These are phyloP conservation scores for Clanis bilineata DNA, from an alignment of 2,888 invertebrate species.

Conservation along the genomic window DNA sequence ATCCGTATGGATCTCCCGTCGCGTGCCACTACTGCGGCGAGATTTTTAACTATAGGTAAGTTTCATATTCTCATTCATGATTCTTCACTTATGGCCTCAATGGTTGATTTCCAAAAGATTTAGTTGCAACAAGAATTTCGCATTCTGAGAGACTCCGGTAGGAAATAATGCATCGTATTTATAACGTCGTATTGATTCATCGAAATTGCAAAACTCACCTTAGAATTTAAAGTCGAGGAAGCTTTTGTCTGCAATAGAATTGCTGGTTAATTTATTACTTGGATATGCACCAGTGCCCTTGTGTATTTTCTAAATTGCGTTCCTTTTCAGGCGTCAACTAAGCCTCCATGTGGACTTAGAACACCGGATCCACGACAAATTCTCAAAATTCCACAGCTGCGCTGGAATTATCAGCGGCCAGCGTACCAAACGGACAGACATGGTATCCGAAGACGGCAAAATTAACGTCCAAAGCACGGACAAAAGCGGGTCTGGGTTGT, in stretches of 20 bases:
- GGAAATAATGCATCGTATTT: too few species aligned
- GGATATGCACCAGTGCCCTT: not conserved
- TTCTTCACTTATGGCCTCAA: too few species aligned
- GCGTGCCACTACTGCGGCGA: conserved; percentile 61
- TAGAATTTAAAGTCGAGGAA: too few species aligned
- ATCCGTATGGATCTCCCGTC: conserved; percentile 27
- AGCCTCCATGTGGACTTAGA: conserved; percentile 59
- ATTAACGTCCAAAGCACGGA: conserved; percentile 38
- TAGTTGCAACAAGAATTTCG: too few species aligned
- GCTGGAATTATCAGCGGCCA: conserved; percentile 43
- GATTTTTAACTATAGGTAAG: conserved; percentile 53
- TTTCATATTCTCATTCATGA: too few species aligned
- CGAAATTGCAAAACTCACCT: too few species aligned
- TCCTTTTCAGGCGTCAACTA: conserved; percentile 54
- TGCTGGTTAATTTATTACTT: too few species aligned
- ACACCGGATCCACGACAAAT: conserved; percentile 52
- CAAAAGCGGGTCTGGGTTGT: conserved; percentile 19
- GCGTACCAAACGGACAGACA: conserved; percentile 25
- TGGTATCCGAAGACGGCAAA: conserved; percentile 39
- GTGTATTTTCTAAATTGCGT: too few species aligned
- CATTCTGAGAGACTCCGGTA: too few species aligned
- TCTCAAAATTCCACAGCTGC: conserved; percentile 60
- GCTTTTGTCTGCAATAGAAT: too few species aligned
- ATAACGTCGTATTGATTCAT: too few species aligned
- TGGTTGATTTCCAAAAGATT: too few species aligned